Conservation (phyloP, 2,888 invertebrate species). For the Cerastis rubricosa region DNA sequence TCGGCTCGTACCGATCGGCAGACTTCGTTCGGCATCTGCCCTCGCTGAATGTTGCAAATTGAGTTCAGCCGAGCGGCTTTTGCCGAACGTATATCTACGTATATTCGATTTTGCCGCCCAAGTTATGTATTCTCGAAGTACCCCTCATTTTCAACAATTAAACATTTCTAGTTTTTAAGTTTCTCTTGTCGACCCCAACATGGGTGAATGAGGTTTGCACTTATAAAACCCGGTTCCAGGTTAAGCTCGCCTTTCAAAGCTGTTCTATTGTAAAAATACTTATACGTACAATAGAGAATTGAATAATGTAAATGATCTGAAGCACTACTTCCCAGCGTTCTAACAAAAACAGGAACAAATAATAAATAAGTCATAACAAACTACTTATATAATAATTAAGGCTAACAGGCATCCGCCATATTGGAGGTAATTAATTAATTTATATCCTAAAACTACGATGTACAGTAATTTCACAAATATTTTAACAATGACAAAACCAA, state of each 20-base stretch:
- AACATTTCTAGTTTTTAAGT: not conserved
- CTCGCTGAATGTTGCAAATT: not conserved
- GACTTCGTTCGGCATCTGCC: not conserved
- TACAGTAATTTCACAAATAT: not conserved
- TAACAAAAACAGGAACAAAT: slow-evolving; percentile 50
- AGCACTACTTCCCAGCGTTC: slow-evolving; percentile 41
- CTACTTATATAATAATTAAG: slow-evolving; percentile 66
- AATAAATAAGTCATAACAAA: slow-evolving; percentile 66
- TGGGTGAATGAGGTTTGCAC: not conserved
- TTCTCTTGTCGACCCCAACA: not conserved
- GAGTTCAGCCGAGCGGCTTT: not conserved
- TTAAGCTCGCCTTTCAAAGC: not conserved
- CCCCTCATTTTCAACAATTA: not conserved
- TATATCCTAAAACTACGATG: slow-evolving; percentile 38
- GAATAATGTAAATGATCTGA: not conserved
- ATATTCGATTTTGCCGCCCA: not conserved
- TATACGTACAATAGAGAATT: not conserved
- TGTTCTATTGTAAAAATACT: not conserved
- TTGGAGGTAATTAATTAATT: slow-evolving; percentile 64
- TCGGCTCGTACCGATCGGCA: not conserved
- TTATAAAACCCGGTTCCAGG: not conserved
- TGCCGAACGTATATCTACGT: not conserved
- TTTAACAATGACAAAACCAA: not conserved
- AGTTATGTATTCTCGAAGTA: not conserved
- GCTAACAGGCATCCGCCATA: slow-evolving; percentile 64